These are phyloP conservation scores for Parasteatoda lunata DNA, from an alignment of 2,888 invertebrate genomes.

Conservation along the genomic window DNA sequence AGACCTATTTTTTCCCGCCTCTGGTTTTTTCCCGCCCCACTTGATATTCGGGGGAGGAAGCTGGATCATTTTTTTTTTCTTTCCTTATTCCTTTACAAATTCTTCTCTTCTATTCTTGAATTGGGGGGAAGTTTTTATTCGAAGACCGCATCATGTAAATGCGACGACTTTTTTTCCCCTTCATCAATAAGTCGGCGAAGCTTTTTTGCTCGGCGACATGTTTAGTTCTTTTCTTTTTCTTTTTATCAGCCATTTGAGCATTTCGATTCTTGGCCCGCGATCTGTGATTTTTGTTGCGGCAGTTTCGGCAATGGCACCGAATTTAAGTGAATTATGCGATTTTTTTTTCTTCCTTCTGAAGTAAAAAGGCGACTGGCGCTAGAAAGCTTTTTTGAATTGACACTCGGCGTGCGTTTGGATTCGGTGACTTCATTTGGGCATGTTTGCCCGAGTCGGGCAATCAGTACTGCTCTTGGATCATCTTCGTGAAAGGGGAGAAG, in stretches of 20 bases:
- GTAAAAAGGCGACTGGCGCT: background rate
- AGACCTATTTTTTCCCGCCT: constrained; percentile 53
- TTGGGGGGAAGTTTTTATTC: constrained; percentile 7
- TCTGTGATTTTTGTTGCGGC: constrained; percentile 58
- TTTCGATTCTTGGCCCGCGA: constrained; percentile 24
- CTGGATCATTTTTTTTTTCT: constrained; percentile 32
- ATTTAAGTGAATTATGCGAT: constrained; percentile 50
- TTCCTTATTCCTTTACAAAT: constrained; percentile 6
- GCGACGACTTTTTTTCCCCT: constrained; percentile 23
- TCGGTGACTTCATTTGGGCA: constrained; percentile 61
- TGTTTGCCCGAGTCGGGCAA: constrained; percentile 63
- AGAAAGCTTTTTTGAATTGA: constrained; percentile 42
- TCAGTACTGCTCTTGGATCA: constrained; percentile 41
- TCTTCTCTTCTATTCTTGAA: constrained; percentile 21
- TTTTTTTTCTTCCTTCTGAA: constrained; percentile 2
- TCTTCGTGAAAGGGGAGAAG: background rate
- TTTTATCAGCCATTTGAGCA: constrained; percentile 36
- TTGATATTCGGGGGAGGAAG: constrained; percentile 30
- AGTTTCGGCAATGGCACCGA: background rate
- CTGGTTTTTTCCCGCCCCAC: constrained; percentile 6
- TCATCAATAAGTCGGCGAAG: constrained; percentile 49
- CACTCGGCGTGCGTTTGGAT: constrained; percentile 42
- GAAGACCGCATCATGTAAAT: constrained; percentile 51
- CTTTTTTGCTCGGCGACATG: constrained; percentile 9
- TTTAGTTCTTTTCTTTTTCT: constrained; percentile 2